Evolutionary conservation across 1,140 invertebrate species (phyloP).

Genomic region (Diabrotica virgifera): DNA sequence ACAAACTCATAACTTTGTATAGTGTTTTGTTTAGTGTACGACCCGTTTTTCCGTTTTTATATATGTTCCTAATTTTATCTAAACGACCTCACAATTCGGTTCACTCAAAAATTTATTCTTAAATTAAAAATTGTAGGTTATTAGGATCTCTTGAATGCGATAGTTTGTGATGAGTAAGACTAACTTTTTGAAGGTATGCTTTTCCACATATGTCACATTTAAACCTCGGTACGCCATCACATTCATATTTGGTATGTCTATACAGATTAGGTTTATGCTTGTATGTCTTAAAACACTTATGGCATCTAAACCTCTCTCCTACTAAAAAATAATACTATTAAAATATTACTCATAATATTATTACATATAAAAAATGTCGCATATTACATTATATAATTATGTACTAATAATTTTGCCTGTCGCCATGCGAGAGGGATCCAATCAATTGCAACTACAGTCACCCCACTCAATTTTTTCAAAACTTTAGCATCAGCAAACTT

Average conservation of each 20-base stretch:
- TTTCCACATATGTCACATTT: constrained; percentile 45
- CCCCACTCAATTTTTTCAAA: too few relatives aligned
- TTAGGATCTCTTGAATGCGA: neutral
- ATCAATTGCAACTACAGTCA: too few relatives aligned
- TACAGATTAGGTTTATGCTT: constrained; percentile 37
- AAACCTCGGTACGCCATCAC: constrained; percentile 54
- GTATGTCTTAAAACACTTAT: constrained; percentile 35
- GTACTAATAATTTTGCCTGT: too few relatives aligned
- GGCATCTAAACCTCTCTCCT: constrained; percentile 21
- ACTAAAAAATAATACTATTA: neutral
- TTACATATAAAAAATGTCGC: neutral
- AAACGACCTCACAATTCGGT: too few relatives aligned
- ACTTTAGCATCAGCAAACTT: too few relatives aligned
- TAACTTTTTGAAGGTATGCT: constrained; percentile 38
- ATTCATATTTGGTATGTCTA: constrained; percentile 54
- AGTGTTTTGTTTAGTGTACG: too few relatives aligned
- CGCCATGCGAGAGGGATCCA: too few relatives aligned
- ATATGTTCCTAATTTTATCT: too few relatives aligned
- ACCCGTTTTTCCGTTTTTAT: too few relatives aligned
- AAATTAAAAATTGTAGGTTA: neutral
- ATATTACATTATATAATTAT: neutral
- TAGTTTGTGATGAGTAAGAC: constrained; percentile 32
- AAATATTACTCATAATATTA: neutral
- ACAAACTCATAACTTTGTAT: too few relatives aligned
- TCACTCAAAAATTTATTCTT: neutral